Evolutionary conservation across 2,888 invertebrate genomes (phyloP).

Genomic region (Lasioglossum pauxillum): DNA sequence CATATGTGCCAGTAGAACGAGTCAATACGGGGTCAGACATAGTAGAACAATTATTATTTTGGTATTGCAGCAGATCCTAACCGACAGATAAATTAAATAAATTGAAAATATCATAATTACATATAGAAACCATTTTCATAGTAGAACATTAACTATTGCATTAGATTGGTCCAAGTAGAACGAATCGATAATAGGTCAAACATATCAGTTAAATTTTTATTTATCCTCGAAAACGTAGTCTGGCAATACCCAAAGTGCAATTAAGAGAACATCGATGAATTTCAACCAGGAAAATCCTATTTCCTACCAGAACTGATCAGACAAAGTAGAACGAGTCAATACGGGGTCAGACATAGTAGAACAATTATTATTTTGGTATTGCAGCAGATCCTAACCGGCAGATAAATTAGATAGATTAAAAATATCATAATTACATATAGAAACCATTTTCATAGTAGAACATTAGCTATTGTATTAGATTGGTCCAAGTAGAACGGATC

Average conservation of each 20-base stretch:
- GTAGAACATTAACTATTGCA: too few relatives aligned
- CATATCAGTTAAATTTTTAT: too few relatives aligned
- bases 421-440: too few relatives aligned
- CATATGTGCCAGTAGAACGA: background rate
- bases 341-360: too few relatives aligned
- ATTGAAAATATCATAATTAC: background rate
- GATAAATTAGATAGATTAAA: too few relatives aligned
- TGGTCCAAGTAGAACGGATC: too few relatives aligned
- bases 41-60: background rate
- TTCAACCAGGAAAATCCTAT: background rate
- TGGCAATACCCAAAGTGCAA: background rate
- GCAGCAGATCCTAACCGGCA: too few relatives aligned
- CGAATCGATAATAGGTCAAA: background rate
- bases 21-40: background rate
- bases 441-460: too few relatives aligned
- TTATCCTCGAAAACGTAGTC: background rate
- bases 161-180: background rate
- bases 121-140: background rate
- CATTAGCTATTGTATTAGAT: too few relatives aligned
- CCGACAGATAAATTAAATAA: background rate
- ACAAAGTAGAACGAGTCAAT: background rate
- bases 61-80: background rate
- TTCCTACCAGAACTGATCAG: background rate
- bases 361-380: too few relatives aligned
- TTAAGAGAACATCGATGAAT: background rate